Conservation (phyloP, 1,140 invertebrate genomes). For the Drosophila auraria region DNA sequence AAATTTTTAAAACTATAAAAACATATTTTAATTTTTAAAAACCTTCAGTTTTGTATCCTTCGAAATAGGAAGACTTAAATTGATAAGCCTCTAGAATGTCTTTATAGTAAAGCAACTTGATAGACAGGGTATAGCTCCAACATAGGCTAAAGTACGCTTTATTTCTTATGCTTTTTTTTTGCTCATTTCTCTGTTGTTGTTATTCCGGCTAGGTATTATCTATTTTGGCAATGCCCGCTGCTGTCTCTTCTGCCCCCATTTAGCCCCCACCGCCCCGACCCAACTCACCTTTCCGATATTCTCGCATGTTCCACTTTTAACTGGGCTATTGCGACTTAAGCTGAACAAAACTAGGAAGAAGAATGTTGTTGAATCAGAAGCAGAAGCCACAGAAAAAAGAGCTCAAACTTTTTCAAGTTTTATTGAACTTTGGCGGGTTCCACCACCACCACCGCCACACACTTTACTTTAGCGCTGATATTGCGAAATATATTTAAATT, state of each 20-base stretch:
- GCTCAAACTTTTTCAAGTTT: conserved; percentile 60
- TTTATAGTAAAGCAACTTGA: not conserved
- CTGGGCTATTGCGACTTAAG: conserved; percentile 80
- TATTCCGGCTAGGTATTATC: conserved; percentile 48
- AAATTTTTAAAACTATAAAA: too few species aligned
- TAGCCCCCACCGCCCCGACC: not conserved
- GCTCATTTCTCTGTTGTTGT: not conserved
- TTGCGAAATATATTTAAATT: conserved; percentile 82
- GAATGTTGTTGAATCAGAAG: conserved; percentile 25
- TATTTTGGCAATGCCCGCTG: conserved; percentile 55
- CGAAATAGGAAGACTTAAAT: rapidly evolving
- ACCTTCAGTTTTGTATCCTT: not conserved
- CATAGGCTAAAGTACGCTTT: not conserved
- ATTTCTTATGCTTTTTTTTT: not conserved
- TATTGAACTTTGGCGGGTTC: conserved; percentile 74
- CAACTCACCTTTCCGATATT: conserved; percentile 16
- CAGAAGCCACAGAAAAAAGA: conserved; percentile 29
- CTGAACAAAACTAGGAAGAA: conserved; percentile 52
- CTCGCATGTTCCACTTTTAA: conserved; percentile 73
- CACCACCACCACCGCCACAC: not conserved
- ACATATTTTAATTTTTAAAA: too few species aligned
- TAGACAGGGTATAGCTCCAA: not conserved
- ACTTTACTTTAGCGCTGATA: conserved; percentile 50
- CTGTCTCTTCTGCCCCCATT: conserved; percentile 5
- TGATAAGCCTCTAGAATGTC: rapidly evolving